Conservation (phyloP, 2,888 invertebrate species). For the Drosophila lutescens region DNA sequence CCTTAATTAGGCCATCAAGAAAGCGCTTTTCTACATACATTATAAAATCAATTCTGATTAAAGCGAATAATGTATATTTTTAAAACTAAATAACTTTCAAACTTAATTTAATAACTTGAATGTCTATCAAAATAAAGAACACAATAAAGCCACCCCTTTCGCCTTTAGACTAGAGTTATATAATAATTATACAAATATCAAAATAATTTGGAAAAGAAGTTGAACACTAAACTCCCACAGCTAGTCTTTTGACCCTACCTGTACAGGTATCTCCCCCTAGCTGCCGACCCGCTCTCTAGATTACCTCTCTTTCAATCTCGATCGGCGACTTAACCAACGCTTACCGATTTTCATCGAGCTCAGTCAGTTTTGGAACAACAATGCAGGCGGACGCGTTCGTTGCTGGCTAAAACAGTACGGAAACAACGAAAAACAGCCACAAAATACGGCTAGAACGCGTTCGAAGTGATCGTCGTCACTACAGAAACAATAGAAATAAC, state of each 20-base stretch:
- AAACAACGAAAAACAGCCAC: constrained; percentile 8
- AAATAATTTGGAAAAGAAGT: background rate
- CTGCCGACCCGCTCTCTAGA: constrained; percentile 20
- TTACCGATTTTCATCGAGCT: constrained; percentile 55
- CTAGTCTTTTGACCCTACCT: constrained; percentile 2
- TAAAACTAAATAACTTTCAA: too few species aligned
- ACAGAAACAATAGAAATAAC: constrained; percentile 27
- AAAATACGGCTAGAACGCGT: constrained; percentile 52
- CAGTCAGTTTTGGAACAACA: constrained; percentile 76
- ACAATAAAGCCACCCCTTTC: too few species aligned
- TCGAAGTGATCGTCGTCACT: constrained; percentile 55
- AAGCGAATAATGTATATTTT: too few species aligned
- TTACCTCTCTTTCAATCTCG: constrained; percentile 46
- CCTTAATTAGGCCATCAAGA: too few species aligned
- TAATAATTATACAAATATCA: too few species aligned
- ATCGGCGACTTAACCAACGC: constrained; percentile 47
- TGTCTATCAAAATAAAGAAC: too few species aligned
- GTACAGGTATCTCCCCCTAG: constrained; percentile 7
- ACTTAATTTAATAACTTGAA: too few species aligned
- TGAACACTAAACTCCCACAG: background rate
- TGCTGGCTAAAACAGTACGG: constrained; percentile 49
- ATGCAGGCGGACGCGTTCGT: constrained; percentile 76
- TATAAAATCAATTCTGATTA: too few species aligned
- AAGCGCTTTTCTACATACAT: too few species aligned
- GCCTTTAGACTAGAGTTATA: too few species aligned